These are phyloP conservation scores for Planiliza haematocheilus DNA, from an alignment of 2,113 vertebrate genomes.

Conservation along the genomic window DNA sequence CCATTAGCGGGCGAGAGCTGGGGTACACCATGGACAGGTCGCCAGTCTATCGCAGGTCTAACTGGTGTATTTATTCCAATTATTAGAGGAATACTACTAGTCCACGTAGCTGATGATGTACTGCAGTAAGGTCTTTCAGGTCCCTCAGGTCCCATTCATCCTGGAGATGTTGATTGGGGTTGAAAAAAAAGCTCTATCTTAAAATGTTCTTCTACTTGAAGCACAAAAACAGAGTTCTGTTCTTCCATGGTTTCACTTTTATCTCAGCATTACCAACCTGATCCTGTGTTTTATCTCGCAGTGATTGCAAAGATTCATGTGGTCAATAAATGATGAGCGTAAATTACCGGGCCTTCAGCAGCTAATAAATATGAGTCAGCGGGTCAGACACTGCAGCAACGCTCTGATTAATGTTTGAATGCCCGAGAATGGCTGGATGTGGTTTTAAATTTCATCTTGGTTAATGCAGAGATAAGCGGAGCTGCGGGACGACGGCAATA, in stretches of 20 bases:
- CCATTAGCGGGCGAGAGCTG: too few relatives aligned
- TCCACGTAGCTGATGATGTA: too few relatives aligned
- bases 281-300: slow-evolving; percentile 31
- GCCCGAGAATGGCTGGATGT: slow-evolving; percentile 20
- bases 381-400: slow-evolving; percentile 58
- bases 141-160: too few relatives aligned
- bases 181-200: neutral
- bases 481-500: slow-evolving; percentile 11
- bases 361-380: slow-evolving; percentile 53
- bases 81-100: too few relatives aligned
- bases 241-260: slow-evolving; percentile 8
- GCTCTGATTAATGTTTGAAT: slow-evolving; percentile 65
- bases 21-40: too few relatives aligned
- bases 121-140: too few relatives aligned
- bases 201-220: neutral
- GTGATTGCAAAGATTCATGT: slow-evolving; percentile 51
- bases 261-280: slow-evolving; percentile 9
- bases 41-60: too few relatives aligned
- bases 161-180: neutral
- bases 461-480: slow-evolving; percentile 44
- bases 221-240: slow-evolving; percentile 8
- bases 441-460: slow-evolving; percentile 29
- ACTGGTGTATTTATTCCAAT: too few relatives aligned
- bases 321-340: slow-evolving; percentile 66
- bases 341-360: slow-evolving; percentile 55